These are phyloP conservation scores for Chromoteleia sp. DNA, from an alignment of 2,888 invertebrate species.

Conservation along the genomic window DNA sequence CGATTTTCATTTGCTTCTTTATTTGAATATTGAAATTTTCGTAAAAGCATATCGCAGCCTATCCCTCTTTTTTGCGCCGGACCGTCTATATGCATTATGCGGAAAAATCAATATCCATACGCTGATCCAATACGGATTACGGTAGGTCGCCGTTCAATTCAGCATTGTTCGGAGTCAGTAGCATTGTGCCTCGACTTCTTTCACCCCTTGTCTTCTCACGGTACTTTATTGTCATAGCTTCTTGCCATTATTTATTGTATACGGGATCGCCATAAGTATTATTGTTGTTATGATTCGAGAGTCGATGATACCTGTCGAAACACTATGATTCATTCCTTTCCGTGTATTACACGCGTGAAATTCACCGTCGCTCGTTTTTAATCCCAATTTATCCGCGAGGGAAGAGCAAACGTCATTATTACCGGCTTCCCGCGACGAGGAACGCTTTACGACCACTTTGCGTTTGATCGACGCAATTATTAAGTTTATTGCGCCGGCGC, in stretches of 20 bases:
- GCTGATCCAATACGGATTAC: conserved; percentile 68
- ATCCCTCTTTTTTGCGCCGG: conserved; percentile 52
- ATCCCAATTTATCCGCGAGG: conserved; percentile 1
- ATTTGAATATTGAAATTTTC: conserved; percentile 59
- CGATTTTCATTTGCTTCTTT: conserved; percentile 48
- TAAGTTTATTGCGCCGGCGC: conserved; percentile 12
- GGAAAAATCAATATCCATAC: conserved; percentile 70
- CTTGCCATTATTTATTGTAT: conserved; percentile 65
- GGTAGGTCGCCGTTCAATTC: conserved; percentile 69
- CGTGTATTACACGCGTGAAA: conserved; percentile 31
- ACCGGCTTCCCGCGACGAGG: too few relatives aligned
- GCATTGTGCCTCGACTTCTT: conserved; percentile 66
- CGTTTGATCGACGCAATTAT: conserved; percentile 18
- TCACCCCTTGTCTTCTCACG: conserved; percentile 71
- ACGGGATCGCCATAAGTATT: conserved; percentile 28
- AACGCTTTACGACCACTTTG: conserved; percentile 1
- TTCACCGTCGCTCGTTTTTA: conserved; percentile 4
- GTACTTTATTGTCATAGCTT: conserved; percentile 63
- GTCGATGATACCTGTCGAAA: conserved; percentile 66
- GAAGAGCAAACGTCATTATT: conserved; percentile 39
- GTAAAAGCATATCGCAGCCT: conserved; percentile 58
- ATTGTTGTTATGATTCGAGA: conserved; percentile 59
- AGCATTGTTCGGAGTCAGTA: conserved; percentile 65
- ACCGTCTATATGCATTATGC: conserved; percentile 63
- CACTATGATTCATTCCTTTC: conserved; percentile 60